Base-by-base conservation (phyloP, 1,140 invertebrate species). In the Drosophila cardini region DNA sequence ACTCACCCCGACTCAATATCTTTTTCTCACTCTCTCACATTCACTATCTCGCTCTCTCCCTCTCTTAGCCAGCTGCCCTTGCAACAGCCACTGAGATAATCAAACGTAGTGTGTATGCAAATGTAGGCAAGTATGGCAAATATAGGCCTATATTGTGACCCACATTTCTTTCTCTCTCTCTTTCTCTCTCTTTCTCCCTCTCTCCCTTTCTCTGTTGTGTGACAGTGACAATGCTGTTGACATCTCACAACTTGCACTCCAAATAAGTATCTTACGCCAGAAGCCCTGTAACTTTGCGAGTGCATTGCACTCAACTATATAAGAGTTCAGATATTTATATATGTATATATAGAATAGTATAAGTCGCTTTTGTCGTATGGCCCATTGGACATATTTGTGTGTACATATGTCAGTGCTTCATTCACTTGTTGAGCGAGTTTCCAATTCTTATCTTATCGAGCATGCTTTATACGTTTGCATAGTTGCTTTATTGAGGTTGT, bases 351-450 rank as follows among this genome's bases (percentile, higher is more conserved):
- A 5, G 26, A 43, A 18, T 55, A 38, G 50, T 36, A 21, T 3
- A 5, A 13, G 38, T n/a, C n/a, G 48, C 21, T 10, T 65, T 9
- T 18, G 32, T 50, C 18, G 32, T 70, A 15, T 50, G 50, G 9
- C 34, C 15, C 58, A 38, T 18, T 62, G 58, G 50, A 32, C 50
- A 55, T 26, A 26, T 26, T 26, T 26, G 21, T 26, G 21, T 26
- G 21, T 26, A 26, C 21, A 26, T 65, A 46, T 43, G 57, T 53
- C 52, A 57, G 48, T 42, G 48, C 42, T 69, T 13, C 84, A 83
- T 87, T 87, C 83, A 87, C 83, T 87, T 87, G 83, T 87, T 87
- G 83, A 89, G 69, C 84, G 78, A 61, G 32, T 79, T 80, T 71
- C 50, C 10, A 42, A 56, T 53, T 8, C 72, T 87, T 87, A 87